Evolutionary conservation across 1,140 invertebrate genomes (phyloP).

Genomic region (Bombus balteatus): DNA sequence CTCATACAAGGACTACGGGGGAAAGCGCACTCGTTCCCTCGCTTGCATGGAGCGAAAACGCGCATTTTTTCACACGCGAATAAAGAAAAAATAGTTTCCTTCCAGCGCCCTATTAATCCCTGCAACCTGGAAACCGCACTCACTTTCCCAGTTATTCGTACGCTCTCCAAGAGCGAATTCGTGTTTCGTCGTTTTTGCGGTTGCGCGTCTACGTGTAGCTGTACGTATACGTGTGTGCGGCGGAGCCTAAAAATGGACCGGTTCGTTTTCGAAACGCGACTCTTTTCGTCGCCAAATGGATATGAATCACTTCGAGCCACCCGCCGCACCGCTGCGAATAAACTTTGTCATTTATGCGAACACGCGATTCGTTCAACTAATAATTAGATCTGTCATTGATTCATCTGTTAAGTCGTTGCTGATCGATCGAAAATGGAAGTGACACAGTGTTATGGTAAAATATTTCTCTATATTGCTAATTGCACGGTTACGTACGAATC

Average conservation of each 20-base stretch:
- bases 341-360: constrained; percentile 25
- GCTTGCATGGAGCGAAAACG: not conserved
- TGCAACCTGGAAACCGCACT: constrained; percentile 16
- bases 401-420: not conserved
- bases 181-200: constrained; percentile 29
- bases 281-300: constrained; percentile 27
- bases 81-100: constrained; percentile 8
- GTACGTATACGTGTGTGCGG: not conserved
- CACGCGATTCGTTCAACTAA: not conserved
- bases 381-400: not conserved
- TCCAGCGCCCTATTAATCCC: constrained; percentile 9
- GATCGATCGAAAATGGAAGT: not conserved
- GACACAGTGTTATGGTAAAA: not conserved
- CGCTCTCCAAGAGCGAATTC: constrained; percentile 12
- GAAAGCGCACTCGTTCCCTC: not conserved
- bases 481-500: no score
- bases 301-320: constrained; percentile 18
- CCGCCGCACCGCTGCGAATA: not conserved
- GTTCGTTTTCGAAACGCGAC: constrained; percentile 35
- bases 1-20: not conserved
- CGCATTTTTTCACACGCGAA: not conserved
- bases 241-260: constrained; percentile 3
- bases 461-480: not conserved
- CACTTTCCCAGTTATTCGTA: constrained; percentile 1
- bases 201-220: not conserved